Conservation (phyloP, 2,888 invertebrate species). For the Steromphala cineraria region DNA sequence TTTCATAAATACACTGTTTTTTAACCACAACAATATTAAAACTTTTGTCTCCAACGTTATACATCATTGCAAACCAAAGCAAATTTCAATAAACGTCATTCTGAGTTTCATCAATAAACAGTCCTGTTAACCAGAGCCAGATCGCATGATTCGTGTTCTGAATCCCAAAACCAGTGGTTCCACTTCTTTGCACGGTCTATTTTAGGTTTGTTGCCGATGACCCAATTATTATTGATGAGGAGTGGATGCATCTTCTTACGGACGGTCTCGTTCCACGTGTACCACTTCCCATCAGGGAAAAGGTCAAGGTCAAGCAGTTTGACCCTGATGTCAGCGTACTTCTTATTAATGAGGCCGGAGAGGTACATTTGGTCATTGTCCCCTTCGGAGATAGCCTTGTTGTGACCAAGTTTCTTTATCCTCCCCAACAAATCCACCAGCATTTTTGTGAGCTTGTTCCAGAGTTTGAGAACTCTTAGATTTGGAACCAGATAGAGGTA, state of each 20-base stretch:
- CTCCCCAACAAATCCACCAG: slow-evolving; percentile 40
- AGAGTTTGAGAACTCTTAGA: slow-evolving; percentile 40
- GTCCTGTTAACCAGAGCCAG: slow-evolving; percentile 15
- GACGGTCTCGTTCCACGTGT: slow-evolving; percentile 33
- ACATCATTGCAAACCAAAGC: too few species aligned
- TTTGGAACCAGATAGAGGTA: slow-evolving; percentile 53
- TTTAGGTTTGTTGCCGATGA: slow-evolving; percentile 49
- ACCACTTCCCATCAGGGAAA: slow-evolving; percentile 62
- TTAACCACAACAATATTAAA: too few species aligned
- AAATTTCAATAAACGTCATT: too few species aligned
- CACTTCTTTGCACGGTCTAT: slow-evolving; percentile 52
- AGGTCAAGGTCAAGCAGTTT: slow-evolving; percentile 42
- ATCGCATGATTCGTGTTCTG: slow-evolving; percentile 29
- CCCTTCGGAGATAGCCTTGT: slow-evolving; percentile 39
- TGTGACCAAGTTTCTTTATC: slow-evolving; percentile 35
- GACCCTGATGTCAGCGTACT: slow-evolving; percentile 41
- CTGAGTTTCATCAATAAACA: background rate
- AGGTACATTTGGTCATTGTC: slow-evolving; percentile 57
- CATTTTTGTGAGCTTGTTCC: slow-evolving; percentile 44
- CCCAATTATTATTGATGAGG: slow-evolving; percentile 60
- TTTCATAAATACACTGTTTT: too few species aligned
- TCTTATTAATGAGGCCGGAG: slow-evolving; percentile 34
- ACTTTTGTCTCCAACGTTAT: too few species aligned
- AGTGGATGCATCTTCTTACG: slow-evolving; percentile 36
- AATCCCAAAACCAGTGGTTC: slow-evolving; percentile 60